Conservation (phyloP, 1,140 invertebrate species). For the Pinna nobilis region DNA sequence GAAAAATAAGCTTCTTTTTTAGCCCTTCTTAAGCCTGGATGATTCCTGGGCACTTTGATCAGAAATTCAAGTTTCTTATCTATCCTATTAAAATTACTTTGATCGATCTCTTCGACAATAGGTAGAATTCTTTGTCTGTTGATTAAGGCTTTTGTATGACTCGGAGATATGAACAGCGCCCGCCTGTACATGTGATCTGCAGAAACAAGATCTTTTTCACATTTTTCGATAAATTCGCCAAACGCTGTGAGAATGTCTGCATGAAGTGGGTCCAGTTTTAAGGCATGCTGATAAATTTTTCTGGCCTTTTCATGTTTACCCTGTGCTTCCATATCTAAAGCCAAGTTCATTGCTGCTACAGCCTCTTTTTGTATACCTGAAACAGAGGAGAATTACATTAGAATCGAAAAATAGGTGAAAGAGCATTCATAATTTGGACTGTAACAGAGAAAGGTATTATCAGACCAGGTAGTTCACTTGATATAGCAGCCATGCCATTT, state of each 20-base stretch:
- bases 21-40: constrained; percentile 86
- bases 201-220: constrained; percentile 88
- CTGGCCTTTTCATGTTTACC: constrained; percentile 91
- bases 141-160: constrained; percentile 81
- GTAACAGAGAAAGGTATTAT: constrained; percentile 23
- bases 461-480: too few relatives aligned
- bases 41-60: constrained; percentile 86
- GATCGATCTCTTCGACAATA: constrained; percentile 93
- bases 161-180: constrained; percentile 88
- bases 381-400: constrained; percentile 41
- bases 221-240: constrained; percentile 94
- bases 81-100: constrained; percentile 85
- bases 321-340: constrained; percentile 86
- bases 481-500: too few relatives aligned
- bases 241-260: constrained; percentile 94
- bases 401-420: constrained; percentile 51
- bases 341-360: constrained; percentile 86
- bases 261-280: constrained; percentile 91
- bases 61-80: constrained; percentile 90
- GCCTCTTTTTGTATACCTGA: constrained; percentile 81
- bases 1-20: constrained; percentile 97
- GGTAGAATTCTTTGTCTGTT: constrained; percentile 90
- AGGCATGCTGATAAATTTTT: constrained; percentile 91
- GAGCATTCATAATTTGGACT: constrained; percentile 38
- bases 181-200: constrained; percentile 92